Evolutionary conservation across 1,140 invertebrate species (phyloP).

Genomic region (Apis laboriosa): DNA sequence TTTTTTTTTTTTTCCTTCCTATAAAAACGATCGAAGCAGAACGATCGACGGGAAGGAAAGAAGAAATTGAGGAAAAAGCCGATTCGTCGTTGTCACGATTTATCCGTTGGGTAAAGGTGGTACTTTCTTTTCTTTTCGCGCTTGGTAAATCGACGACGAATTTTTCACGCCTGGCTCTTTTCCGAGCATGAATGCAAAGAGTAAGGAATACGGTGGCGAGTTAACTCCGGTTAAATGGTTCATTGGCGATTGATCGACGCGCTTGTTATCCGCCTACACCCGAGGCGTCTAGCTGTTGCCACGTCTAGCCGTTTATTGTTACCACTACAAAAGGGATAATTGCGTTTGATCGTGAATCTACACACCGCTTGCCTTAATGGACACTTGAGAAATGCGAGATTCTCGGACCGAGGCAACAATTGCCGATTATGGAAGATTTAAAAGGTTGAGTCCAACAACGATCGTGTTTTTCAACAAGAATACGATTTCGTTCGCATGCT

Average conservation of each 20-base stretch:
- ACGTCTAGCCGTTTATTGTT: conserved; percentile 37
- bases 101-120: no score
- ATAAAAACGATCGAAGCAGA: neutral
- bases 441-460: neutral
- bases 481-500: no score
- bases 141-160: neutral
- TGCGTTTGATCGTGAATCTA: conserved; percentile 33
- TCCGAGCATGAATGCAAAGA: neutral
- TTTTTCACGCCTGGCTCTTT: no score
- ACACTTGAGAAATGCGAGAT: conserved; percentile 25
- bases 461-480: neutral
- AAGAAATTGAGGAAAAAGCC: neutral
- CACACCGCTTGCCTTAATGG: conserved; percentile 11
- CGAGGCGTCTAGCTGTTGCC: conserved; percentile 38
- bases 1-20: no score
- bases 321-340: conserved; percentile 53
- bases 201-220: conserved; percentile 1
- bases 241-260: conserved; percentile 40
- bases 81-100: neutral
- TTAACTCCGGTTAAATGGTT: conserved; percentile 47
- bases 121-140: neutral
- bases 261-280: conserved; percentile 52
- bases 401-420: neutral
- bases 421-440: conserved; percentile 28
- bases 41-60: no score